These are phyloP conservation scores for Poeciliopsis prolifica DNA, from an alignment of 2,113 vertebrate genomes.

Conservation along the genomic window DNA sequence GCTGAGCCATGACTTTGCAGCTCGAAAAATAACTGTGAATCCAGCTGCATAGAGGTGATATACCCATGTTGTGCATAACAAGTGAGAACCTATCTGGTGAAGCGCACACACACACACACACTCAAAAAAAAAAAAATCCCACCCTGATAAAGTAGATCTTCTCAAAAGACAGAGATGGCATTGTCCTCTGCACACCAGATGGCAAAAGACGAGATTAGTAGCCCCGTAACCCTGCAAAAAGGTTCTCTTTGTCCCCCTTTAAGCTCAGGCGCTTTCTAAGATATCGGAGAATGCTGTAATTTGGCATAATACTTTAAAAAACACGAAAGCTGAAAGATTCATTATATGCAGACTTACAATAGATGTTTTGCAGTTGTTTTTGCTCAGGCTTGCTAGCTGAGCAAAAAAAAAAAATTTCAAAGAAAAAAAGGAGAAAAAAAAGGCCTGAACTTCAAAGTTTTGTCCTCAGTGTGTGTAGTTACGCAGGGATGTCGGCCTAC, in stretches of 20 bases:
- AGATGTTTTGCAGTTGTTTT: constrained; percentile 20
- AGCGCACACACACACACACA: not conserved
- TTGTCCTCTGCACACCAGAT: constrained; percentile 66
- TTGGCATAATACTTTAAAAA: constrained; percentile 48
- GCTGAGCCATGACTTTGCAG: not conserved
- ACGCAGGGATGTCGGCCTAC: constrained; percentile 12
- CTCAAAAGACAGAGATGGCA: constrained; percentile 54
- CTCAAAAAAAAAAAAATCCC: constrained; percentile 8
- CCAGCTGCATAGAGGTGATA: constrained; percentile 17
- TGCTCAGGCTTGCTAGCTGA: not conserved
- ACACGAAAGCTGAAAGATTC: constrained; percentile 38
- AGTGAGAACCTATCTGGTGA: constrained; percentile 39
- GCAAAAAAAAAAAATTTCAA: no score
- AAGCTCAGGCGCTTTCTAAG: constrained; percentile 58
- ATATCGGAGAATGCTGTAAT: constrained; percentile 59
- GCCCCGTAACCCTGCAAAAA: constrained; percentile 45
- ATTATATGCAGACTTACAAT: constrained; percentile 19
- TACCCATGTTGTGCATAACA: constrained; percentile 11
- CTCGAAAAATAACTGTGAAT: constrained; percentile 23
- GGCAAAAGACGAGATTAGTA: constrained; percentile 62
- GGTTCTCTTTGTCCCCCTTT: constrained; percentile 57
- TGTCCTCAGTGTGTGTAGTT: constrained; percentile 4
- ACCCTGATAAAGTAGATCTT: constrained; percentile 32
- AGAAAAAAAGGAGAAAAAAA: no score
- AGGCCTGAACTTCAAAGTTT: constrained; percentile 4